Evolutionary conservation across 2,888 invertebrate species (phyloP).

Genomic region (Beris chalybata): DNA sequence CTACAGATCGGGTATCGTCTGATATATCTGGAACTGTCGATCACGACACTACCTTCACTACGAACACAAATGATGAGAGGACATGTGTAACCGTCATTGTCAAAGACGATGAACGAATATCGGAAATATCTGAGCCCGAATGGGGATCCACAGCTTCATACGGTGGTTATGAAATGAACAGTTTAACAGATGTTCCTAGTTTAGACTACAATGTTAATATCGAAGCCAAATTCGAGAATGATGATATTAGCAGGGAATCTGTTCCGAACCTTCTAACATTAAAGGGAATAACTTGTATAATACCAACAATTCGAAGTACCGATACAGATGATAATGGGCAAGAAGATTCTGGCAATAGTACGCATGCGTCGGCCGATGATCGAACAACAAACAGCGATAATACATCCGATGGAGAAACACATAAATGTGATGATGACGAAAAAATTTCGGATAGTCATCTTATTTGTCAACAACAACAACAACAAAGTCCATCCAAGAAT

Average conservation of each 20-base stretch:
- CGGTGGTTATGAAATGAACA: conserved; percentile 38
- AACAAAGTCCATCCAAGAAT: conserved; percentile 18
- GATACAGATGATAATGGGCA: conserved; percentile 32
- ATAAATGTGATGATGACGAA: conserved; percentile 9
- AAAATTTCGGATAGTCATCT: conserved; percentile 13
- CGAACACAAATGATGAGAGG: conserved; percentile 41
- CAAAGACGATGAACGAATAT: conserved; percentile 42
- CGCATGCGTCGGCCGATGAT: conserved; percentile 36
- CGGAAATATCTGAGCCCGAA: conserved; percentile 43
- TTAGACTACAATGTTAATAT: conserved; percentile 35
- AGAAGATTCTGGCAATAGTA: conserved; percentile 39
- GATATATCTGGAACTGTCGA: conserved; percentile 40
- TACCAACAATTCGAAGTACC: not conserved
- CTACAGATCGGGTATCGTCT: conserved; percentile 38
- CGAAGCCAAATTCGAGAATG: conserved; percentile 12
- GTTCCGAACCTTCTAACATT: conserved; percentile 3
- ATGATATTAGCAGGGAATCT: conserved; percentile 6
- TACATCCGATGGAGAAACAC: conserved; percentile 16
- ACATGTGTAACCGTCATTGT: conserved; percentile 41
- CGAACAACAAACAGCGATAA: conserved; percentile 33
- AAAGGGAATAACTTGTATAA: not conserved
- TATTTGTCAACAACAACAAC: conserved; percentile 32
- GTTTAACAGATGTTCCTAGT: conserved; percentile 40
- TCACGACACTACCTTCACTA: conserved; percentile 41
- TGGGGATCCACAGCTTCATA: conserved; percentile 40